Evolutionary conservation across 2,888 invertebrate species (phyloP).

Genomic region (Troides oblongomaculatus): DNA sequence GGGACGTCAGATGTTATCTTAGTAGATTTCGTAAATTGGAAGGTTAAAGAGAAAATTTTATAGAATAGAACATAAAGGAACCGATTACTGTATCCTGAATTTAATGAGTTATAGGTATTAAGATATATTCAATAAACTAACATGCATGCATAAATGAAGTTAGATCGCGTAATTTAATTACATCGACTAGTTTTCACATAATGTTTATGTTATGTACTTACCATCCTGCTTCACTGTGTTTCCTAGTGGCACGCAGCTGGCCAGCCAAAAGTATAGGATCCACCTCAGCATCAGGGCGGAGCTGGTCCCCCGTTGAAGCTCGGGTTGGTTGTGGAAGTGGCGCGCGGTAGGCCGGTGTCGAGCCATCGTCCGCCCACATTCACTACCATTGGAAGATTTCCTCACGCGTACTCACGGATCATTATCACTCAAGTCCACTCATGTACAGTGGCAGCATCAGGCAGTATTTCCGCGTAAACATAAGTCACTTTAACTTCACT

Average conservation of each 20-base stretch:
- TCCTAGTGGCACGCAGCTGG: conserved; percentile 67
- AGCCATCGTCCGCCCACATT: conserved; percentile 51
- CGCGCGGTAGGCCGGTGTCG: conserved; percentile 62
- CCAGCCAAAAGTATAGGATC: conserved; percentile 70
- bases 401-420: conserved; percentile 22
- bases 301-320: conserved; percentile 60
- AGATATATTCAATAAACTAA: too few relatives aligned
- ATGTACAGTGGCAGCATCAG: neutral
- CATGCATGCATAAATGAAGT: too few relatives aligned
- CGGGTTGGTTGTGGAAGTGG: conserved; percentile 75
- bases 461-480: neutral
- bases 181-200: too few relatives aligned
- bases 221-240: conserved; percentile 75
- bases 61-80: conserved; percentile 13
- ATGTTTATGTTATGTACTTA: conserved; percentile 43
- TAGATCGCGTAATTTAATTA: too few relatives aligned
- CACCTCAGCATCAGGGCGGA: conserved; percentile 68
- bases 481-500: neutral
- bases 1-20: conserved; percentile 18
- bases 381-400: conserved; percentile 40
- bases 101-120: neutral
- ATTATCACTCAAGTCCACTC: conserved; percentile 8
- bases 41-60: conserved; percentile 17
- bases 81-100: conserved; percentile 7
- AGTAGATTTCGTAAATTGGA: conserved; percentile 22